Evolutionary conservation across 2,113 vertebrate genomes (phyloP), one percentile per base, ranked within the genome.

Genomic region (Argyrosomus japonicus): DNA sequence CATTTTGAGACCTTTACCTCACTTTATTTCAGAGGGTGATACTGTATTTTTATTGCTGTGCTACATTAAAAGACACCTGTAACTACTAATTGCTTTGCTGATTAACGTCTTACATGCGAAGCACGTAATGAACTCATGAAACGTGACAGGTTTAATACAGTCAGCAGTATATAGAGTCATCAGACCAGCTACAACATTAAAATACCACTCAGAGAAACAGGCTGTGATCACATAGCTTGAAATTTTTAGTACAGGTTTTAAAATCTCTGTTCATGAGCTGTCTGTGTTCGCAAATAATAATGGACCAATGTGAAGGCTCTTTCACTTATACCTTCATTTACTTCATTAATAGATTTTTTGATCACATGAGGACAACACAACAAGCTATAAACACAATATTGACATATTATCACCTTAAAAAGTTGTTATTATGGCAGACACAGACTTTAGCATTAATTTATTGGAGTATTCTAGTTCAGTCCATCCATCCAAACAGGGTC

Each of bases 41-140:
- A 0, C 29, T 50, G 27, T 25, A 19, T 50, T 43, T 27, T 21
- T 32, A 32, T 29, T 56, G 12, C 4, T 65, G 13, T 27, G 27
- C 50, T 57, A 27, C 19, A 58, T 57, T 58, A 60, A n/a, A 60
- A 17, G 50, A 74, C 63, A 36, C 32, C 25, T 45, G 62, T 54
- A 36, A 68, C 23, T 6, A 36, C 23, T 19, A 68, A 68, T 74
- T 54, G 57, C 50, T 50, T 25, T 48, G 51, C 25, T 32, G 64
- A 75, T 68, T 32, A 72, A 65, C 23, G 32, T 61, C 45, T 32
- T 3, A 45, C 32, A 54, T 29, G 71, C 47, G 3, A 45, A 61
- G 14, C 6, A 47, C 18, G 19, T 54, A 32, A 68, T 56, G 64
- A 62, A 56, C 45, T 45, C 63, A 51, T 68, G 27, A 74, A 50